Percentiles rank a stretch among this genome's conserved stretches.
phyloP scores from a whole-genome alignment of 2,113 vertebrate species.

The Leptosomus discolor region DNA sequence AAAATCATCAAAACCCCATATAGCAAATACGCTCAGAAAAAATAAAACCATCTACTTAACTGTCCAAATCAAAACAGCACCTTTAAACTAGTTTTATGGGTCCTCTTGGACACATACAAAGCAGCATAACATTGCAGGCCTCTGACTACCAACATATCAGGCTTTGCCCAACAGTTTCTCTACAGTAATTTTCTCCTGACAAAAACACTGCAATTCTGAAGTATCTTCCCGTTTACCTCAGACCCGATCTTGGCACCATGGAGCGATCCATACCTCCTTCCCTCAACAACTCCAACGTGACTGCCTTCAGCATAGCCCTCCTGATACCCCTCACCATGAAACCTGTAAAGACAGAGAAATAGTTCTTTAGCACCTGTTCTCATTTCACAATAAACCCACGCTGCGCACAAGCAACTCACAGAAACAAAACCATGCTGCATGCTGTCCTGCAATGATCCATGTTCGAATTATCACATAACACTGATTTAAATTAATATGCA shows the following conservation, averaged over 20 bases:
- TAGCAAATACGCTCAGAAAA: not conserved
- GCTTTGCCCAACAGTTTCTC: not conserved
- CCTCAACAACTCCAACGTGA: slow-evolving; percentile 73
- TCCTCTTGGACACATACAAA: not conserved
- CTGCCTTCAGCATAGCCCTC: slow-evolving; percentile 84
- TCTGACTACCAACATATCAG: not conserved
- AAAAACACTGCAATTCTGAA: accelerated
- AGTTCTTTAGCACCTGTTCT: not conserved
- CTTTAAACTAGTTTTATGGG: not conserved
- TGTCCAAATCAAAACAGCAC: not conserved
- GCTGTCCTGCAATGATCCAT: accelerated
- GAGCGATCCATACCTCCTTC: slow-evolving; percentile 70
- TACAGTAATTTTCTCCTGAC: not conserved
- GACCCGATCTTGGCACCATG: slow-evolving; percentile 84
- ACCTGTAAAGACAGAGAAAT: slow-evolving; percentile 62
- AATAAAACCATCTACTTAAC: not conserved
- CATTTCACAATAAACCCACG: accelerated
- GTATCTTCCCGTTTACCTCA: slow-evolving; percentile 73
- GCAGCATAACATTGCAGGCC: not conserved
- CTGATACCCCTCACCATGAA: slow-evolving; percentile 79
- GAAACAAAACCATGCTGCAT: accelerated
- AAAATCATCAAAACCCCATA: not conserved
- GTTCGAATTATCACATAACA: accelerated
- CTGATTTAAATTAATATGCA: not conserved
- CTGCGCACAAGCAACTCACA: accelerated